Evolutionary conservation across 2,888 invertebrate species (phyloP), one percentile per base, ranked within the genome.

Genomic region (Mythimna pallens): DNA sequence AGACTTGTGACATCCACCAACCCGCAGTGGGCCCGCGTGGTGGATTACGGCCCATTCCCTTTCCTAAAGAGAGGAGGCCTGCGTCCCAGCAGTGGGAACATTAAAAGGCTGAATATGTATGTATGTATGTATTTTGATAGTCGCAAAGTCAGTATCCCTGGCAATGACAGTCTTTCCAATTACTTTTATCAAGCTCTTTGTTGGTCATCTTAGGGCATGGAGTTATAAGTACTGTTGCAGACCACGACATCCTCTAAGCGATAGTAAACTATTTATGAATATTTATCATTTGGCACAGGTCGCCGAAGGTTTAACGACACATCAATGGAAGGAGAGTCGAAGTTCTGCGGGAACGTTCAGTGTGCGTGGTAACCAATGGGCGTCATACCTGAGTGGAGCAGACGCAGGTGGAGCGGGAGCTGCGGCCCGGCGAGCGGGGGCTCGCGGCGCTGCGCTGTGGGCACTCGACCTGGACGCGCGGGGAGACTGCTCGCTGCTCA

Each of bases 381-480:
- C 98, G 0, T 97, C 98, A 0, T 98, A 98, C 89, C 97, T 98
- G 87, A 97, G 98, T 81, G 97, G 97, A 1, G 93, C 93, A 5
- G 98, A 98, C 73, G 97, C 97, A 59, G 96, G 97, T 69, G 93
- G 97, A 67, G 97, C 97, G 85, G 96, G 97, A 0, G 95, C 97
- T 65, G 96, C 97, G 78, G 95, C 97, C 0, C 96, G 97, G 75
- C 93, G 94, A 14, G 90, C 97, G 50, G 96, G 97, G 0, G 93
- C 98, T 36, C 97, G 98, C 3, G 98, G 98, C 10, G 98, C 97
- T 12, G 98, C 98, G 94, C 96, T 98, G 30, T 98, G 98, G 98
- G 98, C 98, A 0, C 91, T 98, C 34, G 98, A 98, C 92, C 94
- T 98, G 85, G 98, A 98, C 89, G 98, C 98, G 91, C 98, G 98